These are phyloP conservation scores for Drosophila stalkeri DNA, from an alignment of 2,888 invertebrate genomes.

Conservation along the genomic window DNA sequence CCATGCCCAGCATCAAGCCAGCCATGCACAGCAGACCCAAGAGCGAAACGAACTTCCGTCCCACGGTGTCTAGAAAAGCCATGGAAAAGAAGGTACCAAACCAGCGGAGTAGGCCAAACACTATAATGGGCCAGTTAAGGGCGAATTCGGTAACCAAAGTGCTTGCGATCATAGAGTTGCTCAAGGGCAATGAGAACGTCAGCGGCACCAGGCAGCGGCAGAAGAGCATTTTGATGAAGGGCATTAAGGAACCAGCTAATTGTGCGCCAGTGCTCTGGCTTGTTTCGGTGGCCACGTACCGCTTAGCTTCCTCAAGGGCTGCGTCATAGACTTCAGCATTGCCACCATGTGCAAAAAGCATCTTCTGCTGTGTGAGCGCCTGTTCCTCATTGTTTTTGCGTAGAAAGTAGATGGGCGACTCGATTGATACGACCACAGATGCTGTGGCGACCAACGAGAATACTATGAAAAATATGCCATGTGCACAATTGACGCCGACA, in stretches of 20 bases:
- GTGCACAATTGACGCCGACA: conserved; percentile 52
- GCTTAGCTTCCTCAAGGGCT: conserved; percentile 65
- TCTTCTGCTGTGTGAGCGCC: conserved; percentile 56
- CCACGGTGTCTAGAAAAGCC: conserved; percentile 57
- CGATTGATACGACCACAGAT: conserved; percentile 46
- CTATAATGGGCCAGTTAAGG: conserved; percentile 49
- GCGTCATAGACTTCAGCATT: conserved; percentile 34
- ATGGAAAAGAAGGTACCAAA: conserved; percentile 57
- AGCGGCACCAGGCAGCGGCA: conserved; percentile 76
- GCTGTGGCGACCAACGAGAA: conserved; percentile 48
- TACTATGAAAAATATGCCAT: conserved; percentile 73
- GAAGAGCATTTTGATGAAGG: conserved; percentile 72
- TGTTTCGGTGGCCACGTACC: conserved; percentile 63
- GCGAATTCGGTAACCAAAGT: background rate
- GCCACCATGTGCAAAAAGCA: conserved; percentile 40
- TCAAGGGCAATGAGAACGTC: conserved; percentile 75
- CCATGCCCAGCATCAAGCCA: conserved; percentile 66
- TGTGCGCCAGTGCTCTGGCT: conserved; percentile 38
- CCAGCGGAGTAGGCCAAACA: conserved; percentile 65
- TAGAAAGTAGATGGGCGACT: conserved; percentile 76
- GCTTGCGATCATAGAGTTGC: conserved; percentile 25
- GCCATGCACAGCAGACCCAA: conserved; percentile 65
- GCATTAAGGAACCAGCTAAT: conserved; percentile 44
- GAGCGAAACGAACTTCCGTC: conserved; percentile 64
- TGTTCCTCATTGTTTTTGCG: conserved; percentile 62